Conservation (phyloP, 2,797 vertebrate genomes). For the Silurus aristotelis region DNA sequence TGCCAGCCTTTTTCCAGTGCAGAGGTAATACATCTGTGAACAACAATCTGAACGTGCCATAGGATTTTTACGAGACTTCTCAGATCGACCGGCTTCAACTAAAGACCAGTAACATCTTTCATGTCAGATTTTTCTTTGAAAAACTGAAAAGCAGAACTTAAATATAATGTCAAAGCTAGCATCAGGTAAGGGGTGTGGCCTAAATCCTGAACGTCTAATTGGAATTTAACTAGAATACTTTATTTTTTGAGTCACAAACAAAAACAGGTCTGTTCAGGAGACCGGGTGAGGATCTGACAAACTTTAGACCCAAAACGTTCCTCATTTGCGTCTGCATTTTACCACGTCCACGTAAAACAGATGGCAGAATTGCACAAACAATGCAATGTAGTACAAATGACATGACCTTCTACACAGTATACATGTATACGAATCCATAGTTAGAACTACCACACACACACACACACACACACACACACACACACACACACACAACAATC, state of each 20-base stretch:
- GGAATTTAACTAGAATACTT: too few relatives aligned
- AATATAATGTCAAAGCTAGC: neutral
- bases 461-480: slow-evolving; percentile 20
- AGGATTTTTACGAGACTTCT: neutral
- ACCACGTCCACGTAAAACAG: neutral
- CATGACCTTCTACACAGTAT: neutral
- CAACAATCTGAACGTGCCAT: neutral
- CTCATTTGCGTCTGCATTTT: neutral
- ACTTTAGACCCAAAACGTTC: neutral
- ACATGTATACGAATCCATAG: neutral
- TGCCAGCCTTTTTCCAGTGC: neutral
- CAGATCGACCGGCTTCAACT: neutral
- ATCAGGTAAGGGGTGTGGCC: neutral
- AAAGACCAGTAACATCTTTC: neutral
- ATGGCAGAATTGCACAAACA: neutral
- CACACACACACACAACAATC: neutral
- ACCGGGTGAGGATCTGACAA: neutral
- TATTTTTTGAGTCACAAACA: too few relatives aligned
- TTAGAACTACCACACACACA: neutral
- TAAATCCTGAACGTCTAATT: neutral
- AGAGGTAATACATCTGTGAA: neutral
- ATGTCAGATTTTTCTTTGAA: neutral
- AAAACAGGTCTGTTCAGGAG: neutral
- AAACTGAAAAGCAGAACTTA: too few relatives aligned
- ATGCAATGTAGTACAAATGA: neutral